Percentiles rank a stretch among this genome's conserved stretches.
Evolutionary conservation across 2,113 vertebrate genomes (phyloP).

Genomic region (Rallus limicola): DNA sequence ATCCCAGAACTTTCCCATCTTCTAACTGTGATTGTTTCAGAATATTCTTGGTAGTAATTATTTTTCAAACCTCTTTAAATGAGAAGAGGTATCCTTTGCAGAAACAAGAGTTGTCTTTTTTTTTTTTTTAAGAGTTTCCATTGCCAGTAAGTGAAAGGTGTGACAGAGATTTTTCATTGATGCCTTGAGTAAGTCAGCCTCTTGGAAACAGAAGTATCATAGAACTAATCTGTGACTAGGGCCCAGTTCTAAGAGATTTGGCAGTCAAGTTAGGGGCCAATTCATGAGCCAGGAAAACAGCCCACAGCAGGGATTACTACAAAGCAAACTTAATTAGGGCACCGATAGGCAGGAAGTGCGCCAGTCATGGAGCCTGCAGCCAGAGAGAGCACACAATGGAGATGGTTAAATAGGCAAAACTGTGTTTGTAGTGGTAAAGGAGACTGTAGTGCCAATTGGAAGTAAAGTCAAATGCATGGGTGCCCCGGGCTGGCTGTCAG

Average conservation of each 20-base stretch:
- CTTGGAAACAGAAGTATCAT: neutral
- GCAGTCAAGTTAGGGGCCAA: constrained; percentile 12
- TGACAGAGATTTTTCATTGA: neutral
- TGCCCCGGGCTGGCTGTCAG: neutral
- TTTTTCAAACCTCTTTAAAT: neutral
- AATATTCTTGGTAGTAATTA: neutral
- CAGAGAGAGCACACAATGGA: neutral
- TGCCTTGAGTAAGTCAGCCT: neutral
- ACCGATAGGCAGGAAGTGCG: constrained; percentile 58
- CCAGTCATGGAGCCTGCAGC: constrained; percentile 49
- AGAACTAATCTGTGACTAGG: neutral
- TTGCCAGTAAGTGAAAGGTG: neutral
- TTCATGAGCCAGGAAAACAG: neutral
- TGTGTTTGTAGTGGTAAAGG: neutral
- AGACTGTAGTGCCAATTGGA: neutral
- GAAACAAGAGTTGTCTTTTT: neutral
- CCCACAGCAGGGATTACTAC: constrained; percentile 28
- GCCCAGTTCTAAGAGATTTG: neutral
- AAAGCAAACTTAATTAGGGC: constrained; percentile 62
- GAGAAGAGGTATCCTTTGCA: neutral
- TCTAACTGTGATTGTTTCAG: neutral
- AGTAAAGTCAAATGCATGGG: neutral
- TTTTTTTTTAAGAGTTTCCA: neutral
- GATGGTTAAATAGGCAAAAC: neutral
- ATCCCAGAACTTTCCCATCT: neutral